Conservation (phyloP, 2,888 invertebrate genomes). For the Stegophylla sp. region DNA sequence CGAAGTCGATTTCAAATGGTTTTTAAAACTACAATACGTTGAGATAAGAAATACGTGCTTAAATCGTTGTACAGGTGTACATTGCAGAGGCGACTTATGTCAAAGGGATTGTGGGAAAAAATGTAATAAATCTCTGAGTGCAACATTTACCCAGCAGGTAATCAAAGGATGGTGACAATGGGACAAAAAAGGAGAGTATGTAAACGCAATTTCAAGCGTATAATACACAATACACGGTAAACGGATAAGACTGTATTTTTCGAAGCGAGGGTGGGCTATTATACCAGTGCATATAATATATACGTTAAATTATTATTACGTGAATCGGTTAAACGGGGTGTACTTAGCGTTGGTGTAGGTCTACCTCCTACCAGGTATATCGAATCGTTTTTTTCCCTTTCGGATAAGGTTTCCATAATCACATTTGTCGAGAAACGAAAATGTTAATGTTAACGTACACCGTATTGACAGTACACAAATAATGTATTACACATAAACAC, state of each 20-base stretch:
- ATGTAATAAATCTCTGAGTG: no score
- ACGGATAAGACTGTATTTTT: not conserved
- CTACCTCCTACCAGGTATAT: not conserved
- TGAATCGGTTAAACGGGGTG: not conserved
- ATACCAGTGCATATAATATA: not conserved
- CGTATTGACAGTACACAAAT: no score
- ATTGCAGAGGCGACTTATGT: no score
- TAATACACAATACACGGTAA: not conserved
- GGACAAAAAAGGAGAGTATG: not conserved
- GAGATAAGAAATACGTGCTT: no score
- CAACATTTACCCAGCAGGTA: no score
- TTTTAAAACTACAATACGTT: no score
- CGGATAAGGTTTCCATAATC: slow-evolving; percentile 20
- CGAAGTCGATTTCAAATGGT: no score
- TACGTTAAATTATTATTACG: not conserved
- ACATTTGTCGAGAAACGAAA: not conserved
- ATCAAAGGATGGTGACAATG: not conserved
- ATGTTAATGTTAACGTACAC: not conserved
- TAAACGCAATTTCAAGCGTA: not conserved
- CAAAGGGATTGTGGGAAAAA: no score
- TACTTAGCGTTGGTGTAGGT: not conserved
- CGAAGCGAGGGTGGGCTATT: not conserved
- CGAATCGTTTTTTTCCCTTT: slow-evolving; percentile 1
- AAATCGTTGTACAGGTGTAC: no score
- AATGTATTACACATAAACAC: no score